Evolutionary conservation across 2,113 vertebrate species (phyloP).

Genomic region (Psophia crepitans): DNA sequence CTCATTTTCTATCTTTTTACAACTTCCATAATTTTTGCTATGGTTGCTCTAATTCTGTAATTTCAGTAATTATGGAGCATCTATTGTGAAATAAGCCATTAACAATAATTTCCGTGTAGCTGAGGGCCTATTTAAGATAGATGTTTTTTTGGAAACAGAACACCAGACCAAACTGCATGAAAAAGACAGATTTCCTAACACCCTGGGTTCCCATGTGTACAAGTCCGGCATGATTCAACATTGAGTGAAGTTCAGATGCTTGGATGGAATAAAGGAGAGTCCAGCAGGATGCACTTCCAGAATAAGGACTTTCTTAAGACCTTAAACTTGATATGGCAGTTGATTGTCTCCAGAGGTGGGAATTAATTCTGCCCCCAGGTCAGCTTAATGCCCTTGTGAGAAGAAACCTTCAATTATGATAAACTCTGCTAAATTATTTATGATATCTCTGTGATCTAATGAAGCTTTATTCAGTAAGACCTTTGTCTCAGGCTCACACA

Average conservation of each 20-base stretch:
- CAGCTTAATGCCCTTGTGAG: background rate
- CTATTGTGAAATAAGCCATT: background rate
- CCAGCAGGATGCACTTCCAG: background rate
- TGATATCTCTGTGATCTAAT: slow-evolving; percentile 36
- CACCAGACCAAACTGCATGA: background rate
- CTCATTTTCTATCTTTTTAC: background rate
- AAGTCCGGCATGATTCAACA: background rate
- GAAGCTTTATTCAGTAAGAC: slow-evolving; percentile 33
- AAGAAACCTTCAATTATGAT: slow-evolving; percentile 49
- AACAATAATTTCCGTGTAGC: background rate
- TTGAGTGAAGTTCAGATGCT: background rate
- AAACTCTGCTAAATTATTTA: slow-evolving; percentile 64
- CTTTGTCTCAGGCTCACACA: background rate
- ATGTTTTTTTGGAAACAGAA: background rate
- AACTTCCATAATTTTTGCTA: background rate
- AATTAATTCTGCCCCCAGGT: slow-evolving; percentile 53
- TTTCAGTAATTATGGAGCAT: background rate
- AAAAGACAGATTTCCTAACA: background rate
- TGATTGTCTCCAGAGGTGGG: slow-evolving; percentile 27
- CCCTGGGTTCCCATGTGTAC: background rate
- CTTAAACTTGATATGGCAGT: slow-evolving; percentile 12
- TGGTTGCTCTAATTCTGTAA: background rate
- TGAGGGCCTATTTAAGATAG: background rate
- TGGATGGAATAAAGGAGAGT: background rate
- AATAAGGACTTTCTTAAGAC: background rate